phyloP scores from a whole-genome alignment of 2,113 vertebrate genomes.

The Orycteropus afer region DNA sequence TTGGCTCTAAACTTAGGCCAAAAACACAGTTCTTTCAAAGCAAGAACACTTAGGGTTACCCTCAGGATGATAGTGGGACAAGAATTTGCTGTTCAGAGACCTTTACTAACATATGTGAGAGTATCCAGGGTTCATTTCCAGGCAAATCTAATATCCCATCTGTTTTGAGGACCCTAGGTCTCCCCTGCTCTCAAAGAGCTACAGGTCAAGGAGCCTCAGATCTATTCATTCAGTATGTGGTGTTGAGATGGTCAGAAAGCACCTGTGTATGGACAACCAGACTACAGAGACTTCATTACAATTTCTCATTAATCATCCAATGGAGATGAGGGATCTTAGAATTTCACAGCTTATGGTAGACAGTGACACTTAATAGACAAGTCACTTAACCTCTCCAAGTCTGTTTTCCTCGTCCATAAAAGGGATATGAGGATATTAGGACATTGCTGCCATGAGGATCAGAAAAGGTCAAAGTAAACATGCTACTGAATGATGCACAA shows the following conservation, averaged over 20 bases:
- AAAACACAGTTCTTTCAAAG: not conserved
- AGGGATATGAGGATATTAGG: not conserved
- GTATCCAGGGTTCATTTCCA: not conserved
- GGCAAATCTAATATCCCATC: not conserved
- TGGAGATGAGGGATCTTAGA: not conserved
- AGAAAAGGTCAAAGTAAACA: not conserved
- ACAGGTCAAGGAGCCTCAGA: not conserved
- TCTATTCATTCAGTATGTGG: not conserved
- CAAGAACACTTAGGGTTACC: not conserved
- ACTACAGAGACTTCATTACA: not conserved
- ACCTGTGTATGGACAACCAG: not conserved
- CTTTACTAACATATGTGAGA: not conserved
- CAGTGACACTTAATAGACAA: not conserved
- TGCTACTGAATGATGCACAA: not conserved
- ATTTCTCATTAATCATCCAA: not conserved
- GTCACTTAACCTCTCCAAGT: not conserved
- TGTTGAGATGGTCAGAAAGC: not conserved
- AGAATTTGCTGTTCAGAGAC: not conserved
- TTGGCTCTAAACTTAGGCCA: not conserved
- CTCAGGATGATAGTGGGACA: not conserved
- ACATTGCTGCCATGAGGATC: not conserved
- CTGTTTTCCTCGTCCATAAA: not conserved
- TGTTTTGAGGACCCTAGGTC: not conserved
- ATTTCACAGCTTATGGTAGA: not conserved
- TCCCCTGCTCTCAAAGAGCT: not conserved